Evolutionary conservation across 2,113 vertebrate species (phyloP).

Genomic region (Anas platyrhynchos): DNA sequence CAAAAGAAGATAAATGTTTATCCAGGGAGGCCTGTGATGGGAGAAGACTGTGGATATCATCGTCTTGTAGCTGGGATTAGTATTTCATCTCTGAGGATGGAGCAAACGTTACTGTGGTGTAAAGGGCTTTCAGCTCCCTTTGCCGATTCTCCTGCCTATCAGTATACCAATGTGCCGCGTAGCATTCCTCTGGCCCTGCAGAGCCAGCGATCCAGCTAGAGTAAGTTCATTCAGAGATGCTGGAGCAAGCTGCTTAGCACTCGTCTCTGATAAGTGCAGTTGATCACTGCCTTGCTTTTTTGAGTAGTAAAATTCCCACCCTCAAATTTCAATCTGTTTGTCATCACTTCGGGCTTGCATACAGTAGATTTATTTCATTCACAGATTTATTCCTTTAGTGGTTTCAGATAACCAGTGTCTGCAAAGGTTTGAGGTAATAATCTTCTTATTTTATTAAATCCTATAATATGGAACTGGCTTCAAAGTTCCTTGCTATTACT

Average conservation of each 20-base stretch:
- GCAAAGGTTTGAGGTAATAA: background rate
- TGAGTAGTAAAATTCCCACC: background rate
- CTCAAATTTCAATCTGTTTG: background rate
- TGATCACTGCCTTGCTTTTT: background rate
- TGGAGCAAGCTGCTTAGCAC: background rate
- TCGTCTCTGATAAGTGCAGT: background rate
- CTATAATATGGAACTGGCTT: background rate
- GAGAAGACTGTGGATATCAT: background rate
- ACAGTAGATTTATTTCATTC: background rate
- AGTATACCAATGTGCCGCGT: background rate
- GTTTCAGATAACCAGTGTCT: background rate
- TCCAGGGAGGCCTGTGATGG: background rate
- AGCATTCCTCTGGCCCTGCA: background rate
- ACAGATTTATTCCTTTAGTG: background rate
- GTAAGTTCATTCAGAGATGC: background rate
- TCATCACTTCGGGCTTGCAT: background rate
- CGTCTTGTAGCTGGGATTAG: background rate
- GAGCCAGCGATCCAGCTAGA: background rate
- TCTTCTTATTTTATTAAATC: constrained; percentile 14
- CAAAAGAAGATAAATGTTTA: background rate
- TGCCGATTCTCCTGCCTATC: background rate
- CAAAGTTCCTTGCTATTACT: background rate
- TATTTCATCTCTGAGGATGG: background rate
- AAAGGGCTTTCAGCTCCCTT: background rate
- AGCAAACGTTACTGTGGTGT: background rate